Evolutionary conservation across 1,140 invertebrate species (phyloP).

Genomic region (Musca vetustissima): DNA sequence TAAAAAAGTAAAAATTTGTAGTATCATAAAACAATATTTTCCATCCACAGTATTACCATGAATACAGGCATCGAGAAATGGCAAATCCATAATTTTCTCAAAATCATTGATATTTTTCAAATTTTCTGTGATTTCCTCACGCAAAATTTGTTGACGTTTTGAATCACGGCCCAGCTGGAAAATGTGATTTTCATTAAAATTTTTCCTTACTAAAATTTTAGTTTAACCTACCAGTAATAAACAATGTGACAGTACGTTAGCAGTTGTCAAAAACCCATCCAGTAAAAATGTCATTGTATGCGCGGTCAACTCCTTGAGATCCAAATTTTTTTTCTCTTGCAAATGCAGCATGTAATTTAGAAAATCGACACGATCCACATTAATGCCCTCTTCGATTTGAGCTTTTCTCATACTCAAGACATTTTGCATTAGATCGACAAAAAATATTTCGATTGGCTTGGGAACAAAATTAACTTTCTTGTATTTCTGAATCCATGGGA

Average conservation of each 20-base stretch:
- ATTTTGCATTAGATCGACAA: constrained; percentile 41
- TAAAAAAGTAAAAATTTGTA: not conserved
- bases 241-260: constrained; percentile 31
- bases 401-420: constrained; percentile 41
- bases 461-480: constrained; percentile 39
- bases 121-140: constrained; percentile 47
- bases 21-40: not conserved
- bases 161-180: constrained; percentile 34
- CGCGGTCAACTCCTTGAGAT: constrained; percentile 30
- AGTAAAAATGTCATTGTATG: constrained; percentile 46
- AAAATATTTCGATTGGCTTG: constrained; percentile 38
- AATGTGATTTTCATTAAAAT: not conserved
- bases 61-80: constrained; percentile 16
- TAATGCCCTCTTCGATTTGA: constrained; percentile 43
- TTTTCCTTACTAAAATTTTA: no score
- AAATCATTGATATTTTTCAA: constrained; percentile 15
- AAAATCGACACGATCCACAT: constrained; percentile 49
- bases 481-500: constrained; percentile 33
- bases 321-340: constrained; percentile 41
- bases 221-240: constrained; percentile 31
- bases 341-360: constrained; percentile 52
- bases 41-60: not conserved
- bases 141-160: constrained; percentile 34
- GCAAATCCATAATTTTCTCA: constrained; percentile 4
- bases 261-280: constrained; percentile 50